These are phyloP conservation scores for Malacosoma neustria DNA, from an alignment of 2,888 invertebrate genomes.

Conservation along the genomic window DNA sequence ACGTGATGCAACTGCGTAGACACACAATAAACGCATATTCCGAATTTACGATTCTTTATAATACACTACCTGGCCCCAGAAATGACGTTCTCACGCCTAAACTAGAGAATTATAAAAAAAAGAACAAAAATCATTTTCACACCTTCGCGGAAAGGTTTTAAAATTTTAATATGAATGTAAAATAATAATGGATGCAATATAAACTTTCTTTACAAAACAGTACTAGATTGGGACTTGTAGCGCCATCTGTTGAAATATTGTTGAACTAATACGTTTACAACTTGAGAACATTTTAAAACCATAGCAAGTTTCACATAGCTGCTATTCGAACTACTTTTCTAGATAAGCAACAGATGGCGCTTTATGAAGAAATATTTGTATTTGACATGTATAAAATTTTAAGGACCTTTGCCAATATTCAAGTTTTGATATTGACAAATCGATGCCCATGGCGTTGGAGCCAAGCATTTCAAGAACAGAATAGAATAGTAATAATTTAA, in stretches of 20 bases:
- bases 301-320: not conserved
- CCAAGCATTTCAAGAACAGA: too few species aligned
- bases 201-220: slow-evolving; percentile 39
- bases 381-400: too few species aligned
- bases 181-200: slow-evolving; percentile 56
- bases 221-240: slow-evolving; percentile 17
- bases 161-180: slow-evolving; percentile 60
- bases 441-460: too few species aligned
- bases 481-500: too few species aligned
- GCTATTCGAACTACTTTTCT: not conserved
- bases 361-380: too few species aligned
- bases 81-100: slow-evolving; percentile 54
- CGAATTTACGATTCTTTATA: not conserved
- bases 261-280: too few species aligned
- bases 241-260: slow-evolving; percentile 35
- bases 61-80: slow-evolving; percentile 27
- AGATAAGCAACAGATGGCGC: not conserved
- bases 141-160: slow-evolving; percentile 64
- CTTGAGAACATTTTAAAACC: too few species aligned
- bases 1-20: not conserved
- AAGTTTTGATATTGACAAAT: too few species aligned
- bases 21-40: slow-evolving; percentile 1
- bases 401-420: too few species aligned
- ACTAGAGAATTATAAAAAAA: slow-evolving; percentile 35
- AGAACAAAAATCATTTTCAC: slow-evolving; percentile 70